Conservation (phyloP, 1,140 invertebrate genomes). For the Drosophila sturtevanti region DNA sequence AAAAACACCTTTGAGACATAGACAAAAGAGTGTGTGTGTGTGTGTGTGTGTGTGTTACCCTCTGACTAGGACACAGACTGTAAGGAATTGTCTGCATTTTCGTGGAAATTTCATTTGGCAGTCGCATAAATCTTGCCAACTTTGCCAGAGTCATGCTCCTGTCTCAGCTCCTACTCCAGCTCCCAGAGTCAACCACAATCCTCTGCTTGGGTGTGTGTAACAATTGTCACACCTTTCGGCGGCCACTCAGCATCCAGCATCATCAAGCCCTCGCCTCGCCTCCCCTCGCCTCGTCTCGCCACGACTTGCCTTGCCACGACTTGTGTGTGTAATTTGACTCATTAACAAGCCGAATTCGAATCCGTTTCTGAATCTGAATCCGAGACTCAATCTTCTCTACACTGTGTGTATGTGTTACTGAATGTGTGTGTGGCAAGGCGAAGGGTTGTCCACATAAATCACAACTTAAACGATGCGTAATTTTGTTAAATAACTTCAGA, state of each 20-base stretch:
- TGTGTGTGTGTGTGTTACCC: conserved; percentile 6
- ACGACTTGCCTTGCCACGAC: conserved; percentile 16
- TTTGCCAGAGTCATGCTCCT: conserved; percentile 57
- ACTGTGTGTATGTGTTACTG: conserved; percentile 7
- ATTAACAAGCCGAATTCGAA: conserved; percentile 73
- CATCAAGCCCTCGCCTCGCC: neutral
- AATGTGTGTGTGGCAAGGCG: conserved; percentile 38
- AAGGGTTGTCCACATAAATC: conserved; percentile 79
- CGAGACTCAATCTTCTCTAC: conserved; percentile 39
- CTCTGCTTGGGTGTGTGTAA: conserved; percentile 40
- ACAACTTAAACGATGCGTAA: conserved; percentile 79
- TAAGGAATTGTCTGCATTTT: conserved; percentile 72
- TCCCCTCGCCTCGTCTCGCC: conserved; percentile 17
- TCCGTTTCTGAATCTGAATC: conserved; percentile 50
- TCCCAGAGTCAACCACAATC: neutral
- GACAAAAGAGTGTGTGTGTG: conserved; percentile 25
- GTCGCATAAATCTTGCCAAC: conserved; percentile 73
- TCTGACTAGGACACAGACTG: conserved; percentile 24
- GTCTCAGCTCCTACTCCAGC: neutral
- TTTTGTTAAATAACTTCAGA: conserved; percentile 67
- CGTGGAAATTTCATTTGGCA: conserved; percentile 61
- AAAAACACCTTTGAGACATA: conserved; percentile 18
- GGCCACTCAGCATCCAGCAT: conserved; percentile 65
- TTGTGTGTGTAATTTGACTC: conserved; percentile 78
- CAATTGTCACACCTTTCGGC: conserved; percentile 81